Conservation (phyloP, 2,888 invertebrate species). For the Drosophila quinaria region DNA sequence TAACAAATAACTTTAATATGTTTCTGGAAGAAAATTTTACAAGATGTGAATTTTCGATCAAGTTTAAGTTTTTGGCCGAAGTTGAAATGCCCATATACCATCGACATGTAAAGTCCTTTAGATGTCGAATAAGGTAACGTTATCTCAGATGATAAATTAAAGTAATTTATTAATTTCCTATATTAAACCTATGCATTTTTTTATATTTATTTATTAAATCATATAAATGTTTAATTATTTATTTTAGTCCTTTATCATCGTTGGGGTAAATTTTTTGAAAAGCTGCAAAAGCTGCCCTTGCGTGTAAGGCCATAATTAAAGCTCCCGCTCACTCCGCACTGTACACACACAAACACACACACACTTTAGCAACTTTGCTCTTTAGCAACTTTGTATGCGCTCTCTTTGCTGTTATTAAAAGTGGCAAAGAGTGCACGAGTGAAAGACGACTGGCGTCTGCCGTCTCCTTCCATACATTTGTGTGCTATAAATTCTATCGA, state of each 20-base stretch:
- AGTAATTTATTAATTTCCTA: neutral
- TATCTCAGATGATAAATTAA: neutral
- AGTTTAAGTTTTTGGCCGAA: too few relatives aligned
- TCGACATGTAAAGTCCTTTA: too few relatives aligned
- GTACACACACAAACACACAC: conserved; percentile 1
- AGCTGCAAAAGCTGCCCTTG: conserved; percentile 40
- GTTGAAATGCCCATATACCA: too few relatives aligned
- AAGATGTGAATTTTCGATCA: too few relatives aligned
- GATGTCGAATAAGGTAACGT: too few relatives aligned
- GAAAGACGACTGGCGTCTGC: conserved; percentile 14
- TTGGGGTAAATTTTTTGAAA: conserved; percentile 4
- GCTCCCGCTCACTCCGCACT: conserved; percentile 3
- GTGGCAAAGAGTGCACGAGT: conserved; percentile 44
- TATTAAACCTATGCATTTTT: too few relatives aligned
- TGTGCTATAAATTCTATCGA: conserved; percentile 45
- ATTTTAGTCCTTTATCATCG: conserved; percentile 22
- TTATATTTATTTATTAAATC: neutral
- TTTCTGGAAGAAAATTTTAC: too few relatives aligned
- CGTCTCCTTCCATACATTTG: conserved; percentile 38
- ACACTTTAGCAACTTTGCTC: conserved; percentile 42
- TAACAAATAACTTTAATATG: too few relatives aligned
- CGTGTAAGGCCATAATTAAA: conserved; percentile 39
- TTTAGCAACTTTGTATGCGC: conserved; percentile 39
- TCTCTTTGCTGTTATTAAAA: conserved; percentile 63
- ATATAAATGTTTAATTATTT: neutral